Evolutionary conservation across 2,797 vertebrate genomes (phyloP).

Genomic region (Gallinago nigripennis): DNA sequence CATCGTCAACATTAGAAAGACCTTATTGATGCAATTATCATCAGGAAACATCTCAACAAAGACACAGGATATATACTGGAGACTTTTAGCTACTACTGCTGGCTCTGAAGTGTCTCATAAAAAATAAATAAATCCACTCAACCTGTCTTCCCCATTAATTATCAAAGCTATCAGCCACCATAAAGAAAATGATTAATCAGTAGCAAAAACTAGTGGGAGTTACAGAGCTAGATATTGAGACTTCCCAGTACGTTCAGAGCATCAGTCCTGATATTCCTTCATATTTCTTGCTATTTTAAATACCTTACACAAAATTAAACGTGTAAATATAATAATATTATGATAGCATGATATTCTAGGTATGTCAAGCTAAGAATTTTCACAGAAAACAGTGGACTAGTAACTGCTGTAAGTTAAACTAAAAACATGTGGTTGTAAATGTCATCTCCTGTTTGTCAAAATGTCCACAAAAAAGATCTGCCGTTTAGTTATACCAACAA

Average conservation of each 20-base stretch:
- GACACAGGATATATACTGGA: background rate
- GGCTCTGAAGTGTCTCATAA: background rate
- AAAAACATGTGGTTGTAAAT: background rate
- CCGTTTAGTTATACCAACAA: background rate
- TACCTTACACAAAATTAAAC: background rate
- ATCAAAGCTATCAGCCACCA: background rate
- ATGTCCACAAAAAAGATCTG: background rate
- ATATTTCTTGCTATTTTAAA: background rate
- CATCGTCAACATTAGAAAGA: background rate
- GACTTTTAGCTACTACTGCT: background rate
- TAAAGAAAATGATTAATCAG: background rate
- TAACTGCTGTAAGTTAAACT: background rate
- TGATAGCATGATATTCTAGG: background rate
- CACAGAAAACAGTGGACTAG: background rate
- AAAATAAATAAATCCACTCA: background rate
- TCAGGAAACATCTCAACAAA: background rate
- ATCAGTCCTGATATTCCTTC: background rate
- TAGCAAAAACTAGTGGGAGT: background rate
- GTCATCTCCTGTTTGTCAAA: background rate
- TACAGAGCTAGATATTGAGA: background rate
- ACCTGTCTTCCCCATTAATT: background rate
- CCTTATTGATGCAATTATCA: background rate
- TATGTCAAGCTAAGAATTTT: background rate
- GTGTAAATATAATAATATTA: background rate
- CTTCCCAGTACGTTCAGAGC: background rate